phyloP scores from a whole-genome alignment of 2,888 invertebrate genomes.

The Catocala nupta region DNA sequence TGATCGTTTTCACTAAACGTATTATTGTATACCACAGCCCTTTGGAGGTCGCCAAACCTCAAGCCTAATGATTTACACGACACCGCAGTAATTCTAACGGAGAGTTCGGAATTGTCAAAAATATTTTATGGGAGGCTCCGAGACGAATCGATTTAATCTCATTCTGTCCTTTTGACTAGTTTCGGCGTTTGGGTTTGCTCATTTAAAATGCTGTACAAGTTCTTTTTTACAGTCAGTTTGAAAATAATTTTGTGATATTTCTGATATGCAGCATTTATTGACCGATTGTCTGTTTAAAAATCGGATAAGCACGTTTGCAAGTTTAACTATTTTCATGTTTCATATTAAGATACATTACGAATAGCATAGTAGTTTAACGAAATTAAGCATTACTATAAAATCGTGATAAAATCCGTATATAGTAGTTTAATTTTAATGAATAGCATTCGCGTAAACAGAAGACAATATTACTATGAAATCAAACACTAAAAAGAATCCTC shows the following conservation, averaged over 20 bases:
- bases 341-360: too few species aligned
- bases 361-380: too few species aligned
- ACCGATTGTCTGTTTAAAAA: too few species aligned
- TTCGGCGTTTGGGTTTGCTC: slow-evolving; percentile 20
- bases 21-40: slow-evolving; percentile 59
- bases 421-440: too few species aligned
- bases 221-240: neutral
- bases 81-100: slow-evolving; percentile 75
- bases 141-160: slow-evolving; percentile 81
- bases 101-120: slow-evolving; percentile 75
- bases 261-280: too few species aligned
- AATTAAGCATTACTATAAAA: too few species aligned
- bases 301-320: too few species aligned
- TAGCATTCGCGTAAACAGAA: too few species aligned
- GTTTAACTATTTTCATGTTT: too few species aligned
- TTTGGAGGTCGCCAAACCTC: slow-evolving; percentile 77
- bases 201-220: neutral
- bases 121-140: slow-evolving; percentile 77
- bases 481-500: too few species aligned
- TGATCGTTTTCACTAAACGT: slow-evolving; percentile 76
- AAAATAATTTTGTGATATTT: neutral
- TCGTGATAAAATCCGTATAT: too few species aligned
- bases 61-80: slow-evolving; percentile 77
- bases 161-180: slow-evolving; percentile 64
- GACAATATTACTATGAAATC: too few species aligned